Percentiles rank a stretch among this genome's conserved stretches.
Conservation (phyloP, 2,113 vertebrate genomes). For the Cyanoliseus patagonus region DNA sequence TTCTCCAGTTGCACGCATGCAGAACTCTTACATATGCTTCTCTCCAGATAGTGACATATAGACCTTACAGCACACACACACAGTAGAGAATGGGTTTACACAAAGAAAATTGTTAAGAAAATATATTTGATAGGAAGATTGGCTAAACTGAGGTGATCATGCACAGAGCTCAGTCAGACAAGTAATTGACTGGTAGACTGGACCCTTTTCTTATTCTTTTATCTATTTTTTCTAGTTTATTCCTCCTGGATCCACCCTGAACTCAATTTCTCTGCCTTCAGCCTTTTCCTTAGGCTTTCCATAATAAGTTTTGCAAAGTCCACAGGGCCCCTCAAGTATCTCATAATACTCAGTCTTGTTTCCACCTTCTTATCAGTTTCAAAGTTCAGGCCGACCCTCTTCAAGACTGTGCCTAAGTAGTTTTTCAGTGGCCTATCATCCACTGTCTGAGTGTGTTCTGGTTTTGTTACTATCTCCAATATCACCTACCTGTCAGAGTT, state of each 20-base stretch:
- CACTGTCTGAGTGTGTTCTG: background rate
- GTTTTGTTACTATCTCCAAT: background rate
- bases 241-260: background rate
- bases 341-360: background rate
- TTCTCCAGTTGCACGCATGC: background rate
- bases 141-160: background rate
- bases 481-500: background rate
- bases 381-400: background rate
- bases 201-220: background rate
- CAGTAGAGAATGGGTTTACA: background rate
- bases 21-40: fast-evolving
- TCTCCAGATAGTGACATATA: background rate
- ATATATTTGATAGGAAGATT: background rate
- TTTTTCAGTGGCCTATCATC: background rate
- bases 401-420: background rate
- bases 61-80: background rate
- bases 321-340: background rate
- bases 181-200: background rate
- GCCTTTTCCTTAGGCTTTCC: background rate
- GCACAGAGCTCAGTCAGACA: background rate
- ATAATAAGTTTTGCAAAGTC: background rate
- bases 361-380: background rate
- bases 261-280: background rate
- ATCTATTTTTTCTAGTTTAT: background rate
- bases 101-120: background rate